phyloP scores from a whole-genome alignment of 1,140 invertebrate genomes.

The Tetragonula clypearis region DNA sequence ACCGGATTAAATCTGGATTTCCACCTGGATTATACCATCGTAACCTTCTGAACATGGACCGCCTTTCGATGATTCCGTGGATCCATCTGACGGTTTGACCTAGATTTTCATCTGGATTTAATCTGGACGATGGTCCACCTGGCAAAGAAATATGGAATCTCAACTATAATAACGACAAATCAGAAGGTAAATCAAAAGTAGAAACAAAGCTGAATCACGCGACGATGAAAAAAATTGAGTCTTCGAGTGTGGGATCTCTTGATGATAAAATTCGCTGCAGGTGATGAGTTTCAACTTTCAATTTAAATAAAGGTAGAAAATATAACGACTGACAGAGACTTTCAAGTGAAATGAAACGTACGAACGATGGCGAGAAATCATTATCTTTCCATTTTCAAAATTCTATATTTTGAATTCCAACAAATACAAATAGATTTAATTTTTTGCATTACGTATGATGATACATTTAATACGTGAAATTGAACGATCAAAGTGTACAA shows the following conservation, averaged over 20 bases:
- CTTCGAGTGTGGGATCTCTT: background rate
- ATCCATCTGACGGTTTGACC: background rate
- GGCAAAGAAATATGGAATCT: background rate
- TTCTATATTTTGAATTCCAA: too few relatives aligned
- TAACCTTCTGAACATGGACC: background rate
- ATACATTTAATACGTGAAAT: too few relatives aligned
- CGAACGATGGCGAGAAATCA: too few relatives aligned
- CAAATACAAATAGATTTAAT: too few relatives aligned
- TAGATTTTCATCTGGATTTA: background rate
- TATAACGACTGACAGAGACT: background rate
- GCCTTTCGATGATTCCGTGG: background rate
- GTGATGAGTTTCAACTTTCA: background rate
- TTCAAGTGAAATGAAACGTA: too few relatives aligned
- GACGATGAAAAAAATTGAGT: background rate
- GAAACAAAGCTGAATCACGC: too few relatives aligned
- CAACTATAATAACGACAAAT: background rate
- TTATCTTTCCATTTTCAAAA: too few relatives aligned
- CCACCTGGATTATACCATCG: background rate
- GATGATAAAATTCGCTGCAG: background rate
- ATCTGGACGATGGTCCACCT: background rate
- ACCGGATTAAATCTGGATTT: background rate
- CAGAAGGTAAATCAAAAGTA: background rate
- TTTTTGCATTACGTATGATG: too few relatives aligned
- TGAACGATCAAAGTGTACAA: too few relatives aligned
- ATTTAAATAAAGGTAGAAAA: background rate